These are phyloP conservation scores for Spheniscus mendiculus DNA, from an alignment of 2,113 vertebrate species.

Conservation along the genomic window DNA sequence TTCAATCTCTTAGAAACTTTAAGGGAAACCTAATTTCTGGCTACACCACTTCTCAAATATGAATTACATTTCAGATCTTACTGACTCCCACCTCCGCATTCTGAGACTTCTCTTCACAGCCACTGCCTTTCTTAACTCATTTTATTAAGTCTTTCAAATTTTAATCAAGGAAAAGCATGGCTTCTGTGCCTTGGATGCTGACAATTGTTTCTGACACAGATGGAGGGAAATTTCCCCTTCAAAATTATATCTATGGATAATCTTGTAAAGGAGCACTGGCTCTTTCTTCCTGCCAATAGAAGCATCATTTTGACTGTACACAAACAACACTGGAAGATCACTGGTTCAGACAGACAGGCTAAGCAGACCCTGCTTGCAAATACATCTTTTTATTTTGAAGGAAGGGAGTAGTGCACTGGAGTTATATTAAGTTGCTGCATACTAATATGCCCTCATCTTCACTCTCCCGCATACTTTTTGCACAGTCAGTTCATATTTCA, in stretches of 20 bases:
- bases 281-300: not conserved
- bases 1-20: not conserved
- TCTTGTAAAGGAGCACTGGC: not conserved
- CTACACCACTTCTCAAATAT: not conserved
- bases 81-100: not conserved
- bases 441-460: not conserved
- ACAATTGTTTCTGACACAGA: not conserved
- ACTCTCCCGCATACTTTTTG: not conserved
- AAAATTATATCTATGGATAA: not conserved
- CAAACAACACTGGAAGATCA: not conserved
- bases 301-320: not conserved
- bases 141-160: not conserved
- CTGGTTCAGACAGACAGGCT: not conserved
- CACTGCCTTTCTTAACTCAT: not conserved
- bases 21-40: not conserved
- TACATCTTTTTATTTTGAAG: not conserved
- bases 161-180: not conserved
- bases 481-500: not conserved
- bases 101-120: not conserved
- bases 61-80: not conserved
- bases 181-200: not conserved
- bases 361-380: not conserved
- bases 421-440: not conserved
- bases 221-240: not conserved
- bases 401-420: not conserved